Evolutionary conservation across 2,113 vertebrate species (phyloP).

Genomic region (Passer montanus): DNA sequence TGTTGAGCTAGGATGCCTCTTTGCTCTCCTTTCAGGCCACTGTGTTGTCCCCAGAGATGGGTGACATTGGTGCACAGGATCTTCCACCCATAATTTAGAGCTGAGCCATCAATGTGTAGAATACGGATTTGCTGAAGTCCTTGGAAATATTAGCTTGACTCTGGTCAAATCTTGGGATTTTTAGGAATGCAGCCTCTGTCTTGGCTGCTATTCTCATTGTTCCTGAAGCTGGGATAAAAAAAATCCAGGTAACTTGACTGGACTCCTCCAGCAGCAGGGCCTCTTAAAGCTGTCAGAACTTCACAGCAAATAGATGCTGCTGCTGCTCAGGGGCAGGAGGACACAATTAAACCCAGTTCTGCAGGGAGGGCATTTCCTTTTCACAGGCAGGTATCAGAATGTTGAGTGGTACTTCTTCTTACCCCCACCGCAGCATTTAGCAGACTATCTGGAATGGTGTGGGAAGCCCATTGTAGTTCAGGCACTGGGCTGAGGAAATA

Average conservation of each 20-base stretch:
- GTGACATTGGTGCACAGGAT: too few relatives aligned
- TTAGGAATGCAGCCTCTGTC: background rate
- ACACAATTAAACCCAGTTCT: background rate
- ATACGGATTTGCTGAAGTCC: background rate
- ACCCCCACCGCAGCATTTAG: background rate
- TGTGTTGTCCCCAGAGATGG: background rate
- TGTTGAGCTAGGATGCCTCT: background rate
- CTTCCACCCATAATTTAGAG: background rate
- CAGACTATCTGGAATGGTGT: background rate
- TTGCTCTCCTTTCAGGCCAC: background rate
- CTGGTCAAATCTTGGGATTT: background rate
- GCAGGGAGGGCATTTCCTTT: background rate
- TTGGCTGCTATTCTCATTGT: background rate
- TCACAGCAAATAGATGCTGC: background rate
- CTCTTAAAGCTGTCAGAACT: background rate
- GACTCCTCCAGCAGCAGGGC: background rate
- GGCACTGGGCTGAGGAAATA: background rate
- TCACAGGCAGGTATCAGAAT: background rate
- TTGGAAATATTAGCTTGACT: background rate
- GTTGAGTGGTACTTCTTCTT: background rate
- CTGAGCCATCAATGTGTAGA: background rate
- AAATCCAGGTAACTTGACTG: background rate
- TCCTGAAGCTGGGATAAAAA: background rate
- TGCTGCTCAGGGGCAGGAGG: background rate
- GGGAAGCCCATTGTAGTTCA: background rate